Conservation (phyloP, 2,113 vertebrate species). For the Tichodroma muraria region DNA sequence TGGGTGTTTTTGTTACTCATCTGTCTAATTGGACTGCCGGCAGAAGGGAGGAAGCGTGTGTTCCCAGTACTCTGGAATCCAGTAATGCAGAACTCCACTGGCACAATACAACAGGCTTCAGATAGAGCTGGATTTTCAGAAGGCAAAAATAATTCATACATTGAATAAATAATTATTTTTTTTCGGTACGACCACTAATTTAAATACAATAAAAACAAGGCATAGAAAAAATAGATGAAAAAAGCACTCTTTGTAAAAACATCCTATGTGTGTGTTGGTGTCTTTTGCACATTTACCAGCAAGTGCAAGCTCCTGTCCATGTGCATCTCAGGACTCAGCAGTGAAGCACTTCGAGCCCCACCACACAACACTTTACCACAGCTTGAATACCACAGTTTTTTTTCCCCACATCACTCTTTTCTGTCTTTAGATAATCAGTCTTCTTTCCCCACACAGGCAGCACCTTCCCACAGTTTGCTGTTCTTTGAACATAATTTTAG, state of each 20-base stretch:
- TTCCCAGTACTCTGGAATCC: background rate
- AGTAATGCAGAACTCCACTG: background rate
- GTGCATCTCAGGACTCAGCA: background rate
- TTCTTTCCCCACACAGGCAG: background rate
- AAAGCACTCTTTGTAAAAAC: constrained; percentile 5
- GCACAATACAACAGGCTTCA: background rate
- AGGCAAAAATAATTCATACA: background rate
- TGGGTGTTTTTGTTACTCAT: background rate
- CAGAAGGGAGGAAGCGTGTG: background rate
- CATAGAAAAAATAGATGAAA: constrained; percentile 30
- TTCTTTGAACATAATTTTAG: fast-evolving
- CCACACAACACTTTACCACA: background rate
- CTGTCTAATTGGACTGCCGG: background rate
- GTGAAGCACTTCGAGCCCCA: background rate
- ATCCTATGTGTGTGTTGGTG: background rate
- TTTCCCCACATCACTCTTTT: background rate
- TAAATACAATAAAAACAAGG: constrained; percentile 39
- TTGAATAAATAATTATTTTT: constrained; percentile 11
- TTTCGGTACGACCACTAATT: background rate
- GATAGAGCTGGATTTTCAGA: background rate
- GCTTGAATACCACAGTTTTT: background rate
- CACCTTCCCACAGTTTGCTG: background rate
- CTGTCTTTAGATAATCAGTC: background rate
- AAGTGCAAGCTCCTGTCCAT: background rate
- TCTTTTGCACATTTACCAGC: background rate